Conservation (phyloP, 1,140 invertebrate species). For the Drosophila obscura region DNA sequence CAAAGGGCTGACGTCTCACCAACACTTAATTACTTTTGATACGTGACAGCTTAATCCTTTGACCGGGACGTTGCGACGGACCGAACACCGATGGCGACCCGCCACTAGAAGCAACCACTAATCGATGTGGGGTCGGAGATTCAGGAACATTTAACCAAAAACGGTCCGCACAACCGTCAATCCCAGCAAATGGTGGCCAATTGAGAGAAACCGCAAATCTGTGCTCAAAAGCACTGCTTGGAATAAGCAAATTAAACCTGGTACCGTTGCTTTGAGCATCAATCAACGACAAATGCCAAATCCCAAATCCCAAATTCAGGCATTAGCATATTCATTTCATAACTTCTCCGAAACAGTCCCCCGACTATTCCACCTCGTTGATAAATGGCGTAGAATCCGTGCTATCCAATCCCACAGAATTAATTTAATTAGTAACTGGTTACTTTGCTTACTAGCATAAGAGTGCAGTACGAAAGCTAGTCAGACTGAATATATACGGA, state of each 20-base stretch:
- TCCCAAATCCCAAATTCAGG: background rate
- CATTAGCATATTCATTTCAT: conserved; percentile 3
- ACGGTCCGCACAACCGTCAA: background rate
- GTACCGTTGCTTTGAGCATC: background rate
- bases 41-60: conserved; percentile 63
- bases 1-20: conserved; percentile 6
- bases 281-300: conserved; percentile 14
- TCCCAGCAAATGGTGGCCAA: background rate
- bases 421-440: too few relatives aligned
- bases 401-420: too few relatives aligned
- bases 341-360: conserved; percentile 1
- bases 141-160: background rate
- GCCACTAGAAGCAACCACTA: conserved; percentile 4
- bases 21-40: conserved; percentile 66
- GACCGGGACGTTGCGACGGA: conserved; percentile 2
- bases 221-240: background rate
- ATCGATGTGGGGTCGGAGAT: background rate
- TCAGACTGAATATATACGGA: too few relatives aligned
- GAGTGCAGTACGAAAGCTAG: too few relatives aligned
- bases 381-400: too few relatives aligned
- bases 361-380: too few relatives aligned
- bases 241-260: conserved; percentile 5
- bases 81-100: conserved; percentile 36
- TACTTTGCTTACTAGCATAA: too few relatives aligned
- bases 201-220: conserved; percentile 13